phyloP scores from a whole-genome alignment of 2,113 vertebrate species.

The Oreochromis tanganicae region DNA sequence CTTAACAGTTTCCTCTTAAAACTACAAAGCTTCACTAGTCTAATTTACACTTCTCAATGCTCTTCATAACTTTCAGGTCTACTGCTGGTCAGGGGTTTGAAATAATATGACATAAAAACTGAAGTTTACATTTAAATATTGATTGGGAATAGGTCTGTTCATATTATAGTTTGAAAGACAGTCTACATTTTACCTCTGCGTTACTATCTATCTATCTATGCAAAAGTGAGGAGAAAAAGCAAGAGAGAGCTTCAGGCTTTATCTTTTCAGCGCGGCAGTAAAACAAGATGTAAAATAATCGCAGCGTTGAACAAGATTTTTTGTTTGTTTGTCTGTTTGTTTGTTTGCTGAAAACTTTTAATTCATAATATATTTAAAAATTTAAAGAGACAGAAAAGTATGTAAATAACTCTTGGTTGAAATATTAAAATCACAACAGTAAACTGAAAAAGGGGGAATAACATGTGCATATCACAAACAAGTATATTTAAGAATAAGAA shows the following conservation, averaged over 20 bases:
- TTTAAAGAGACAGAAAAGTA: not conserved
- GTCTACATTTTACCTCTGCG: not conserved
- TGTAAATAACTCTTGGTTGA: fast-evolving
- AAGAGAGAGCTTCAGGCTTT: not conserved
- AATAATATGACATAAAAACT: not conserved
- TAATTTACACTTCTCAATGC: not conserved
- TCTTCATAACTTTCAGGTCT: not conserved
- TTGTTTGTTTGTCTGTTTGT: not conserved
- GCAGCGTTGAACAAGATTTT: not conserved
- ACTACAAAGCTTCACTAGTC: not conserved
- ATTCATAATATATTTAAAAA: not conserved
- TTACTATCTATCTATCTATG: no score
- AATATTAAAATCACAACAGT: not conserved
- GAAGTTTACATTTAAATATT: not conserved
- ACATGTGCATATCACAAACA: not conserved
- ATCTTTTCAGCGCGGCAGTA: fast-evolving
- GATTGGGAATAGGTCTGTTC: not conserved
- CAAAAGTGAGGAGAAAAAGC: not conserved
- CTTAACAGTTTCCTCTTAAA: not conserved
- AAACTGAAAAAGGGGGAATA: not conserved
- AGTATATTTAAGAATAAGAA: not conserved
- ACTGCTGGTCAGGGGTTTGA: not conserved
- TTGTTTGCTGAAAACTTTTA: not conserved
- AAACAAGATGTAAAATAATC: not conserved
- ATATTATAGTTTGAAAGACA: not conserved